Base-by-base conservation (phyloP, 2,113 vertebrate species). In the Melanostigma gelatinosum region DNA sequence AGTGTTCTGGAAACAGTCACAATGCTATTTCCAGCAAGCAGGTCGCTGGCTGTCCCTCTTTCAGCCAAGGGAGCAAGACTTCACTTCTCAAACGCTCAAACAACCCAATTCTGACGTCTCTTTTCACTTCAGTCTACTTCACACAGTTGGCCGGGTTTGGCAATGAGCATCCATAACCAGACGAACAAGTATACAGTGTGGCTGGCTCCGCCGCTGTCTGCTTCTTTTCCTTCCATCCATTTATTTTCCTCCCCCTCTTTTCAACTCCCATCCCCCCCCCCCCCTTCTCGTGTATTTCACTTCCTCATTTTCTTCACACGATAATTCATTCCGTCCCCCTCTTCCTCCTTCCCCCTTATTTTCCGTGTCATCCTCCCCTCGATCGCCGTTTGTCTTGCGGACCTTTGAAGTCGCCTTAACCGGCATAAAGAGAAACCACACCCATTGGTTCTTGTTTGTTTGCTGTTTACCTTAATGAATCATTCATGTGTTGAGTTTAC, bases 11-110 rank as follows among this genome's bases (percentile, higher is more conserved):
- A 95, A 94, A 94, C 89, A 91, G 91, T 89, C 91, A 91, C 87
- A 84, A 90, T 82, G 88, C 94, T 95, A 96, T 95, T 95, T 95
- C 92, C 90, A 94, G 94, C 91, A 96, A 95, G 90, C 92, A 93
- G 95, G 94, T 95, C 94, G 85, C 82, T 89, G 88, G 85, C 90
- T 89, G 93, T 94, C 93, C 94, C 87, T 95, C 90, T 95, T 95
- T 94, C 86, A 93, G 84, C 85, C 81, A 58, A 63, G 80, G 79
- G 89, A 88, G 85, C 76, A 76, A 82, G 87, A 36, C 91, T 87
- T 92, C 84, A 87, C 91, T 86, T 92, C 85, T 88, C 82, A 90
- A 89, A 91, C 9, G 48, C 83, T 89, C 79, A 84, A 86, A 89
- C 88, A 90, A 90, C 86, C 92, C 72, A 89, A 74, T 93, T 92